Evolutionary conservation across 2,113 vertebrate species (phyloP).

Genomic region (Callospermophilus lateralis): DNA sequence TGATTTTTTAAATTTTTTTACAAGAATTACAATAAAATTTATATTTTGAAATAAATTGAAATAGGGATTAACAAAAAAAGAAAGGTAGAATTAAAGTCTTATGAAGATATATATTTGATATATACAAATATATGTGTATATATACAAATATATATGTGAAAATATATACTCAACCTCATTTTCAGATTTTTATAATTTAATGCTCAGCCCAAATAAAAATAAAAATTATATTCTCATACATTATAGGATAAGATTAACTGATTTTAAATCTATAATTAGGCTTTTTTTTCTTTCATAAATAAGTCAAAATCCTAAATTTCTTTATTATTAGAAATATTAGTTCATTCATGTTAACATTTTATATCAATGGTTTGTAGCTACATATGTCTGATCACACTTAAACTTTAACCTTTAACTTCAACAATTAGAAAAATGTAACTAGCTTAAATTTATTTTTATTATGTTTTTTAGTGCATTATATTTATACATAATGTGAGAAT

Average conservation of each 20-base stretch:
- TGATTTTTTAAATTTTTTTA: not conserved
- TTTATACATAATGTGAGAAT: too few species aligned
- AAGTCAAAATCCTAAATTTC: not conserved
- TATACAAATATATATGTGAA: too few species aligned
- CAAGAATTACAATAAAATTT: not conserved
- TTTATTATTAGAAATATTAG: not conserved
- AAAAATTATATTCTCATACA: not conserved
- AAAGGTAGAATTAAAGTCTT: not conserved
- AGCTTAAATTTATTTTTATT: too few species aligned
- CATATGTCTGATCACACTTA: not conserved
- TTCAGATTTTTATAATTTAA: not conserved
- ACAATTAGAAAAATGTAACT: too few species aligned
- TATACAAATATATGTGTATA: too few species aligned
- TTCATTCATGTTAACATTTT: not conserved
- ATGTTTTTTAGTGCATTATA: too few species aligned
- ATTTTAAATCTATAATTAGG: not conserved
- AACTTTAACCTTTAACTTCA: not conserved
- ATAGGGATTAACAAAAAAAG: not conserved
- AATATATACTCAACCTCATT: not conserved
- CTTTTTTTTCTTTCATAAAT: not conserved
- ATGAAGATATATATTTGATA: not conserved
- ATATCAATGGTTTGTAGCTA: not conserved
- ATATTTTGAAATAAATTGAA: not conserved
- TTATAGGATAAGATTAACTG: not conserved
- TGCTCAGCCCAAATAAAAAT: not conserved